A percentile compares a stretch with the other conserved stretches of the same genome.
These are phyloP conservation scores for Aurelia coerulea DNA, from an alignment of 30 jellyfish, hydroid and myxozoan genomes.

Conservation along the genomic window DNA sequence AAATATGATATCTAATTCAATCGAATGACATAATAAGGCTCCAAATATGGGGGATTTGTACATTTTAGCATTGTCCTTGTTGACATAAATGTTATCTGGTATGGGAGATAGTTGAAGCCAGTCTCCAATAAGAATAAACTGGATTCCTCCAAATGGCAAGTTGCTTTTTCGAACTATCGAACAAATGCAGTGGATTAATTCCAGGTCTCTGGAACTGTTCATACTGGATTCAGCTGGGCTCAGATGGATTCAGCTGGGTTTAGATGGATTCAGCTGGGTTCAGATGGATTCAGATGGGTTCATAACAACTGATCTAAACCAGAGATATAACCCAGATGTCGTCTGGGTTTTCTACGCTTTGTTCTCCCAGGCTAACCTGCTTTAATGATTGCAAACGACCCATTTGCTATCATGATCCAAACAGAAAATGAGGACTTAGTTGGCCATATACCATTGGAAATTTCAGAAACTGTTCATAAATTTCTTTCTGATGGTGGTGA, in stretches of 20 bases:
- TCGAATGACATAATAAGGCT: not conserved
- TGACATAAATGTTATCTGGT: not conserved
- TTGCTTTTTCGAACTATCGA: not conserved
- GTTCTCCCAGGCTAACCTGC: no score
- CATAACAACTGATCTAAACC: no score
- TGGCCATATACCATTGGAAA: slow-evolving; percentile 53
- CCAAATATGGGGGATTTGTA: slow-evolving; percentile 4
- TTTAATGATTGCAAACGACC: no score
- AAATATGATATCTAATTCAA: not conserved
- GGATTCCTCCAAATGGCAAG: not conserved
- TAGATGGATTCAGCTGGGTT: no score
- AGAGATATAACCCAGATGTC: no score
- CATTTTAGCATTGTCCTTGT: slow-evolving; percentile 5
- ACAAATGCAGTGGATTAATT: slow-evolving; percentile 1
- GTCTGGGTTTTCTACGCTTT: no score
- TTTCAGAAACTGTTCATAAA: slow-evolving; percentile 18
- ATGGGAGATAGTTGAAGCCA: slow-evolving; percentile 1
- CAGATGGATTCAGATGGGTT: no score
- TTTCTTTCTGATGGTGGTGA: slow-evolving; percentile 46
- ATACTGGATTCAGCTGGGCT: no score
- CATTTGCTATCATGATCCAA: slow-evolving; percentile 38
- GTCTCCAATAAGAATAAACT: not conserved
- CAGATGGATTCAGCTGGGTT: no score
- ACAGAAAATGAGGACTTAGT: slow-evolving; percentile 20
- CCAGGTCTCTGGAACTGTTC: not conserved